Evolutionary conservation across 2,113 vertebrate species (phyloP).

Genomic region (Eubucco bourcierii): DNA sequence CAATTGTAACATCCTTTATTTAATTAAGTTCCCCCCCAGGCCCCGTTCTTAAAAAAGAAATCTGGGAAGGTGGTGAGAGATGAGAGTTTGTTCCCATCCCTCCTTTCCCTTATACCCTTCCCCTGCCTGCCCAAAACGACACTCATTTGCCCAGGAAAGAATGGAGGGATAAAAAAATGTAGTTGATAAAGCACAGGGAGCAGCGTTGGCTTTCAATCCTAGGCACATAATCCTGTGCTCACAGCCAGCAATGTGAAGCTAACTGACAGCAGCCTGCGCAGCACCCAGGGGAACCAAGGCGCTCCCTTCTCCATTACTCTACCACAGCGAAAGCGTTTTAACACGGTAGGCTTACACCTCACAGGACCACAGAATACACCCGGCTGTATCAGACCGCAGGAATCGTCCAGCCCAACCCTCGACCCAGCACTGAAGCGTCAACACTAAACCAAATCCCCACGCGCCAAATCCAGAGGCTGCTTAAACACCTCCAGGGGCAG

Average conservation of each 20-base stretch:
- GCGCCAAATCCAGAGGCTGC: no score
- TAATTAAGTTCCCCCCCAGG: background rate
- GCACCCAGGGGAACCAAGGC: fast-evolving
- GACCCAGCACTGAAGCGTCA: no score
- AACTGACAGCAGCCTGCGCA: background rate
- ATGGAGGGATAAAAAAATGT: fast-evolving
- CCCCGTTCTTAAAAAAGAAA: background rate
- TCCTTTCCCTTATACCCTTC: background rate
- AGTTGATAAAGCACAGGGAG: background rate
- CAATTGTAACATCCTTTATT: background rate
- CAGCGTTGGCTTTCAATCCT: background rate
- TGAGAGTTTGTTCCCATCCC: background rate
- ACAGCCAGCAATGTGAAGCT: background rate
- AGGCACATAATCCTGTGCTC: fast-evolving
- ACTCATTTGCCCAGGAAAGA: background rate
- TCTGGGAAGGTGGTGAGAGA: background rate
- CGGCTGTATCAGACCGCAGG: no score
- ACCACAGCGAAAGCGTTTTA: background rate
- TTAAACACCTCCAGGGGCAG: no score
- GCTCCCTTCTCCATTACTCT: background rate
- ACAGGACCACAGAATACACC: no score
- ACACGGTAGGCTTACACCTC: background rate
- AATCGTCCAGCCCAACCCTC: no score
- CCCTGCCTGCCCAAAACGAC: background rate
- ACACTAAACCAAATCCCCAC: no score